Evolutionary conservation across 2,888 invertebrate genomes (phyloP), one percentile per base, ranked within the genome.

Genomic region (Augiades crinisus): DNA sequence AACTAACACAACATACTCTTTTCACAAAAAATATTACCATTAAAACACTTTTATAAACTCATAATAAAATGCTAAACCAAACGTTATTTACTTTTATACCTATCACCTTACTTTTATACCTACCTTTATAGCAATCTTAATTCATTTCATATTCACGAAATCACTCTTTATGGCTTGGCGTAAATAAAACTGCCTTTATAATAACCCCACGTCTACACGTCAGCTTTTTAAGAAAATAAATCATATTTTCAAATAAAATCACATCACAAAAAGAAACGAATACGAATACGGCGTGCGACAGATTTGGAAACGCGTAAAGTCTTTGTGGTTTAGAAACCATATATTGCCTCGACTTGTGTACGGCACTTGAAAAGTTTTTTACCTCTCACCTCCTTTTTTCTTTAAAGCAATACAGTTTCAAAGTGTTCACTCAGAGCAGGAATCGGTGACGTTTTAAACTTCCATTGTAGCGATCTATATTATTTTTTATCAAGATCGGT

Each of bases 231-330:
- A 16, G 43, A 34, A 50, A 49, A 50, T 50, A 50, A 50, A 50
- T 43, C 50, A 50, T 50, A 36, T 50, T 49, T 43, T 43, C 50
- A 50, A 51, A 51, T 44, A 51, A 51, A 51, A 51, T 51, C 50
- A 43, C 43, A 50, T 50, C 43, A 50, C 43, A 36, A 43, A 49
- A 47, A 38, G 41, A 54, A 56, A 54, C 37, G 50, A 49, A 47
- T 57, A 57, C 22, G 40, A 59, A 62, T n/a, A n/a, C n/a, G n/a
- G n/a, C 31, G 50, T 53, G 58, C 57, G 60, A 62, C 57, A 60
- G 58, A 62, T 61, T 62, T 47, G 54, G 44, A 59, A 57, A 58
- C 50, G 56, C 46, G 41, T 52, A 51, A 58, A 62, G 58, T 63
- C 58, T 62, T 63, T 61, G 58, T 27, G n/a, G n/a, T n/a, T n/a